Base-by-base conservation (phyloP, 2,888 invertebrate species). In the Brachyptera risi region DNA sequence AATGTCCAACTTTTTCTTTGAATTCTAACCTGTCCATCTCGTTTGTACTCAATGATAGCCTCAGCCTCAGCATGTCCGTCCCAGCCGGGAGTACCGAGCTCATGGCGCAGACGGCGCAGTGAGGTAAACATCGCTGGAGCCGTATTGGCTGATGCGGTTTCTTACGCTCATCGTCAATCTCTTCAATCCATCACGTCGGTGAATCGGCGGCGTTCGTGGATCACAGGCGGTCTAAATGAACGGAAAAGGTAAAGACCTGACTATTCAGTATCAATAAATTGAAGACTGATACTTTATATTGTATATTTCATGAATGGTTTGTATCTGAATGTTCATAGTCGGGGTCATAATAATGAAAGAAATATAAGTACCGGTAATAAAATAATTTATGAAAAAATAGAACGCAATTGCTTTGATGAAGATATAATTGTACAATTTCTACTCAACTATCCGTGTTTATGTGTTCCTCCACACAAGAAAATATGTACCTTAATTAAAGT, bases 171-270 rank as follows among this genome's bases (percentile, higher is more conserved):
- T 94, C 94, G 69, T 92, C 92, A 64, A 95, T 94, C 77, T 95
- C 94, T 73, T 95, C 95, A 73, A n/a, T 95, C 95, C 94, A 95
- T 94, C 13, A 95, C 85, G 73, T 95, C 95, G 1, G 92, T 93
- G 76, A 95, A 95, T 65, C 93, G 86, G 64, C 95, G 86, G 63
- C 95, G 83, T 75, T 95, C 95, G 56, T 90, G 86, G 70, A 95
- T 92, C 35, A 93, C 86, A 0, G 93, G 93, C 0, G 89, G n/a
- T 85, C 91, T 90, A 72, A 17, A 70, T 69, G 15, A 54, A 42
- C n/a, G n/a, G n/a, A n/a, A n/a, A n/a, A n/a, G n/a, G n/a, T 23
- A 59, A 23, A 27, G 17, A 19, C 17, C 35, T 24, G 17, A 58
- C 19, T 21, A 15, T 5, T 2, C 38, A 21, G 38, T 11, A 11